Conservation (phyloP, 2,113 vertebrate genomes). For the Felis chaus region DNA sequence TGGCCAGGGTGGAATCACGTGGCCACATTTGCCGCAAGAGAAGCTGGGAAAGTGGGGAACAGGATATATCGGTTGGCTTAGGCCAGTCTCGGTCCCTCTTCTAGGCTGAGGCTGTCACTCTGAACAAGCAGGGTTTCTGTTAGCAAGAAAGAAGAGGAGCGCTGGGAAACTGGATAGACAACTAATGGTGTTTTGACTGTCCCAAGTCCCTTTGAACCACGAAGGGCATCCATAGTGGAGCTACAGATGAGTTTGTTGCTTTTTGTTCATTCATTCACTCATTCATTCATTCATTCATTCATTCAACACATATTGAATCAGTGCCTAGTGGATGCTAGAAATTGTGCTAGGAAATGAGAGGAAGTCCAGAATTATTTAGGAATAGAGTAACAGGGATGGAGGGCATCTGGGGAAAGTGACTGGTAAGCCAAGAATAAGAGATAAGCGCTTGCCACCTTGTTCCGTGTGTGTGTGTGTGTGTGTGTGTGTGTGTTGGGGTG, state of each 20-base stretch:
- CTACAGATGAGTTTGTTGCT: background rate
- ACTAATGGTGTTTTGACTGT: background rate
- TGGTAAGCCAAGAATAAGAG: background rate
- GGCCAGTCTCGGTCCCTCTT: fast-evolving
- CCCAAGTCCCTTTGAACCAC: background rate
- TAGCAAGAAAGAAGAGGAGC: background rate
- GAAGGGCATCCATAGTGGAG: background rate
- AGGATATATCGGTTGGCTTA: too few relatives aligned
- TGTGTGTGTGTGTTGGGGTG: background rate
- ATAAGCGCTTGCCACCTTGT: background rate
- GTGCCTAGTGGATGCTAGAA: background rate
- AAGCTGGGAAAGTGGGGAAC: background rate
- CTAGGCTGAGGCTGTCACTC: background rate
- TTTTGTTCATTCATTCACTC: background rate
- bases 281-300: background rate
- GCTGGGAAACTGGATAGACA: background rate
- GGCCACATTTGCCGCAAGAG: background rate
- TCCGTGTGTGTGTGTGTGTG: fast-evolving
- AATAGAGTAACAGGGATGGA: too few relatives aligned
- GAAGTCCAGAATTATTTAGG: background rate
- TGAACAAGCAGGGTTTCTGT: background rate
- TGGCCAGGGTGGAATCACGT: background rate
- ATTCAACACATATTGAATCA: background rate
- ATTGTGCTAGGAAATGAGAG: background rate
- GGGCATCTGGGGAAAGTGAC: background rate